These are phyloP conservation scores for Drosophila paranaensis DNA, from an alignment of 2,888 invertebrate species.

Conservation along the genomic window DNA sequence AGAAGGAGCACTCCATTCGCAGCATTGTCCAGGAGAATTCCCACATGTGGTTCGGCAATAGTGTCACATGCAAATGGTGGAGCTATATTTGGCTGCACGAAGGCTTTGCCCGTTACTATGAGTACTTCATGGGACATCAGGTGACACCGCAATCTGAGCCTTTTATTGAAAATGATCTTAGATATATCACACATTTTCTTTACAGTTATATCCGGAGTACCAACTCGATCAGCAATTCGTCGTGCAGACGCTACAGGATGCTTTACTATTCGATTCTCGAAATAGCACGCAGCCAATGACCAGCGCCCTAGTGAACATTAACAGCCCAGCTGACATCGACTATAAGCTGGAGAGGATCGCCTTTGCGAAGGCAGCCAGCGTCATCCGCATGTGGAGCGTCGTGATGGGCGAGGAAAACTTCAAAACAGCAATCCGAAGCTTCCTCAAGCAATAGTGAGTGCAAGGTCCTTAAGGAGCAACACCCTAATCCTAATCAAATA, in stretches of 20 bases:
- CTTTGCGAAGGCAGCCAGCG: slow-evolving; percentile 4
- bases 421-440: neutral
- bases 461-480: neutral
- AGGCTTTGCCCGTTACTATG: neutral
- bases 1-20: neutral
- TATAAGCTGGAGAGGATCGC: neutral
- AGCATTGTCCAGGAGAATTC: neutral
- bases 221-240: slow-evolving; percentile 2
- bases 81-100: slow-evolving; percentile 5
- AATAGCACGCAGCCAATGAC: neutral
- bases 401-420: slow-evolving; percentile 4
- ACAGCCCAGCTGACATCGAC: neutral
- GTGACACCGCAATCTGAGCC: neutral
- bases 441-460: slow-evolving; percentile 2
- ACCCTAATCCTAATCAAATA: neutral
- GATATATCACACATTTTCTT: neutral
- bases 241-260: neutral
- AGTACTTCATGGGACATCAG: slow-evolving; percentile 2
- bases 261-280: neutral
- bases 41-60: slow-evolving; percentile 8
- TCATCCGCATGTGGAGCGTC: slow-evolving; percentile 1
- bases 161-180: too few species aligned
- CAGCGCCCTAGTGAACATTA: neutral
- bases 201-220: slow-evolving; percentile 2
- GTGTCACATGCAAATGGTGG: neutral